Evolutionary conservation across 2,113 vertebrate genomes (phyloP).

Genomic region (Brachyhypopomus occidentalis): DNA sequence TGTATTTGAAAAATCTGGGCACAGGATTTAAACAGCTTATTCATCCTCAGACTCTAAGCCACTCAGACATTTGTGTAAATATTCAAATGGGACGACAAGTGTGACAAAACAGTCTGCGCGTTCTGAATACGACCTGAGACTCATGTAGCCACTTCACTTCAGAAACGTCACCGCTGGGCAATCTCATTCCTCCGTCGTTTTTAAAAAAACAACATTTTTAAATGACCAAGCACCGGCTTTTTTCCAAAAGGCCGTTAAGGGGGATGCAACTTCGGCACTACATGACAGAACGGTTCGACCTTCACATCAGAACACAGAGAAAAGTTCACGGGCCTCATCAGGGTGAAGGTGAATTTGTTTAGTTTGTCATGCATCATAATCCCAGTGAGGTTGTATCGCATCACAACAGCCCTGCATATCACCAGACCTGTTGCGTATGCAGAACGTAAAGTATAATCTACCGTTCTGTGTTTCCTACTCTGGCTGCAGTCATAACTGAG

Average conservation of each 20-base stretch:
- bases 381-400: background rate
- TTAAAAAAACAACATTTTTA: too few relatives aligned
- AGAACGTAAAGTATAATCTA: conserved; percentile 22
- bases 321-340: too few relatives aligned
- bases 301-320: too few relatives aligned
- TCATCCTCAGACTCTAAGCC: background rate
- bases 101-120: background rate
- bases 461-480: background rate
- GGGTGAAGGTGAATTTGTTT: too few relatives aligned
- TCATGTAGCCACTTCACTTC: too few relatives aligned
- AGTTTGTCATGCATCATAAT: background rate
- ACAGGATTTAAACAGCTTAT: background rate
- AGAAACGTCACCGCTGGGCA: too few relatives aligned
- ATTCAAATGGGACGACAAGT: background rate
- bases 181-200: too few relatives aligned
- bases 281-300: too few relatives aligned
- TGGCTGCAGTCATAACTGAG: conserved; percentile 19
- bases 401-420: background rate
- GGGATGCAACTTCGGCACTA: too few relatives aligned
- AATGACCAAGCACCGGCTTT: too few relatives aligned
- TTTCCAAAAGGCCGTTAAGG: too few relatives aligned
- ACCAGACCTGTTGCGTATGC: background rate
- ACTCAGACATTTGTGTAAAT: background rate
- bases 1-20: background rate
- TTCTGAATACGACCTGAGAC: background rate